A percentile compares a stretch with the other conserved stretches of the same genome.
phyloP scores from a whole-genome alignment of 2,113 vertebrate species.

The Callionymus lyra region DNA sequence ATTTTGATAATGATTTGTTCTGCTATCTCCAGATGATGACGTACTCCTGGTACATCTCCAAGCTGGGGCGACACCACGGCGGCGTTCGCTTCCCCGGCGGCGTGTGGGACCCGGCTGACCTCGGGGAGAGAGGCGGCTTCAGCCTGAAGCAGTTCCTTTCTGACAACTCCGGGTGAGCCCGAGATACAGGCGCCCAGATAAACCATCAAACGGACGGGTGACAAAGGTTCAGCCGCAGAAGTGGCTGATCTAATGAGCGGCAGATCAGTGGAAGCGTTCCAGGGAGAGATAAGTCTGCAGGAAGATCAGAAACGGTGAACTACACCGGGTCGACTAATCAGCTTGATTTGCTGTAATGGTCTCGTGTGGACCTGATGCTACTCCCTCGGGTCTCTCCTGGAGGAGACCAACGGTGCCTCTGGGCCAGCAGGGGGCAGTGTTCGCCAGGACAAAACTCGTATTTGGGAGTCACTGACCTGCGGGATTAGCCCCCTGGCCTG shows the following conservation, averaged over 20 bases:
- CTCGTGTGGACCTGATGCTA: constrained; percentile 25
- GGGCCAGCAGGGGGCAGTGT: constrained; percentile 74
- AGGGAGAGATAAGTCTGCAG: constrained; percentile 43
- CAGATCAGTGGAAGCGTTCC: constrained; percentile 45
- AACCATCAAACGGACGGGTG: constrained; percentile 22
- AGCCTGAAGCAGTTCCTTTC: constrained; percentile 84
- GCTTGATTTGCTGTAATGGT: constrained; percentile 51
- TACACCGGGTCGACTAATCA: constrained; percentile 50
- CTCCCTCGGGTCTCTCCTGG: constrained; percentile 21
- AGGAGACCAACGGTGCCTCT: constrained; percentile 31
- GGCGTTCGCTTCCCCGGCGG: constrained; percentile 79
- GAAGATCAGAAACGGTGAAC: constrained; percentile 51
- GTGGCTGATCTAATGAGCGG: constrained; percentile 49
- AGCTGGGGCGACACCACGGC: constrained; percentile 78
- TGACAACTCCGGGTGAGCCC: constrained; percentile 83
- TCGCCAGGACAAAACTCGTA: constrained; percentile 60
- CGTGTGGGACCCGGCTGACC: constrained; percentile 75
- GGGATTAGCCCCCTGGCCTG: constrained; percentile 37
- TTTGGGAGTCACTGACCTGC: constrained; percentile 49
- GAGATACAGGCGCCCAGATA: constrained; percentile 18
- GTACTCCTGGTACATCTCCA: constrained; percentile 88
- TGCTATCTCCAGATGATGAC: constrained; percentile 85
- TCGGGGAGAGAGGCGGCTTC: constrained; percentile 71
- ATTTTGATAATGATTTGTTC: neutral
- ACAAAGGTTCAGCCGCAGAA: constrained; percentile 44